Percentiles rank a stretch among this genome's conserved stretches.
These are phyloP conservation scores for Vultur gryphus DNA, from an alignment of 2,797 vertebrate genomes.

Conservation along the genomic window DNA sequence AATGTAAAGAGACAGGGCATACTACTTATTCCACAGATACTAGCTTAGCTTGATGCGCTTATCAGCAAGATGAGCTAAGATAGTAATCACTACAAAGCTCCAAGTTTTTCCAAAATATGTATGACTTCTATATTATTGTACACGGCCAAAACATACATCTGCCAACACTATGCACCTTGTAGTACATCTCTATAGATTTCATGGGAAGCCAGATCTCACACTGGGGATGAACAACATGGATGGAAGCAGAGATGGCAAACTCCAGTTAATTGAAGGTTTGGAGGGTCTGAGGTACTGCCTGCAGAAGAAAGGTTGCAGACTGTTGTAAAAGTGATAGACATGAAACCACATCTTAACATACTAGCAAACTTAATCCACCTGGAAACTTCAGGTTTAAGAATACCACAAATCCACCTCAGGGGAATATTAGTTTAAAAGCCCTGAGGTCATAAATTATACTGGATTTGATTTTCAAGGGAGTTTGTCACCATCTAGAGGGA, in stretches of 20 bases:
- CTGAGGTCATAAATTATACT: not conserved
- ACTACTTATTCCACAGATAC: not conserved
- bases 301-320: not conserved
- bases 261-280: not conserved
- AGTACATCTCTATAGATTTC: rapidly evolving
- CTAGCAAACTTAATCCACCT: not conserved
- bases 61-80: not conserved
- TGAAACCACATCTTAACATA: rapidly evolving
- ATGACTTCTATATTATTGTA: not conserved
- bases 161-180: not conserved
- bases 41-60: not conserved
- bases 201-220: not conserved
- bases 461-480: not conserved
- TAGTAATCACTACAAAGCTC: not conserved
- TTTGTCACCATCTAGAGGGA: not conserved
- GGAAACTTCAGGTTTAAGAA: not conserved
- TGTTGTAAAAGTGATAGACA: not conserved
- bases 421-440: not conserved
- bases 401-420: not conserved
- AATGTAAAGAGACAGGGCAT: not conserved
- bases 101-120: rapidly evolving
- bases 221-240: not conserved
- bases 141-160: rapidly evolving
- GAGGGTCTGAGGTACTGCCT: not conserved
- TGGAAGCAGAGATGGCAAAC: not conserved